Evolutionary conservation across 1,140 invertebrate species (phyloP).

Genomic region (Hylyphantes graminicola): DNA sequence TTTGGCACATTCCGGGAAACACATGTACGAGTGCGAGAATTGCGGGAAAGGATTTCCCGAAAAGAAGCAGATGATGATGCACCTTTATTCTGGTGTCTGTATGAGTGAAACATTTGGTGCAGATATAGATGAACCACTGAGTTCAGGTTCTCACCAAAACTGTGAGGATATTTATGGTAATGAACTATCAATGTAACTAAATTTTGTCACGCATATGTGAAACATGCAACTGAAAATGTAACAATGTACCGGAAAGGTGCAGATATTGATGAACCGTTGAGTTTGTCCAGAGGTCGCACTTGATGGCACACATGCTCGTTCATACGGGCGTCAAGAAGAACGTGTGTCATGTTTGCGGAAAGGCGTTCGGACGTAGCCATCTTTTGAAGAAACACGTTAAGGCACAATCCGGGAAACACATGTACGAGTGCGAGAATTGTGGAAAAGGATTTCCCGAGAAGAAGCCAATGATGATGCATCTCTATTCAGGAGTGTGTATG

Average conservation of each 20-base stretch:
- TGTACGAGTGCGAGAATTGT: neutral
- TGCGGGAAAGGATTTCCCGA: neutral
- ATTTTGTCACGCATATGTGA: no score
- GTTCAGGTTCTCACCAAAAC: no score
- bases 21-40: neutral
- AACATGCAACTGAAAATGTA: no score
- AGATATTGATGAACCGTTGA: no score
- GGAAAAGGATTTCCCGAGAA: neutral
- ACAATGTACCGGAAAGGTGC: no score
- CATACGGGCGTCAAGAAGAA: conserved; percentile 9
- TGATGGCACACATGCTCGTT: neutral
- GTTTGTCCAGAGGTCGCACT: neutral
- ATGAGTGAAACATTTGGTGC: no score
- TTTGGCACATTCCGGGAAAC: neutral
- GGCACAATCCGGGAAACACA: neutral
- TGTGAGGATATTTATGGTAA: no score
- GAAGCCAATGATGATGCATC: neutral
- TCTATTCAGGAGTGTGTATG: no score
- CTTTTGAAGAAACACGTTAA: neutral
- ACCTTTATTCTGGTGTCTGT: neutral
- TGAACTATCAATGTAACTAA: no score
- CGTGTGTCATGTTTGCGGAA: neutral
- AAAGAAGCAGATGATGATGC: neutral
- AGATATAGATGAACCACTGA: no score
- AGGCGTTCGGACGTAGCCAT: neutral